These are phyloP conservation scores for Marisa cornuarietis DNA, from an alignment of 1,140 invertebrate genomes.

Conservation along the genomic window DNA sequence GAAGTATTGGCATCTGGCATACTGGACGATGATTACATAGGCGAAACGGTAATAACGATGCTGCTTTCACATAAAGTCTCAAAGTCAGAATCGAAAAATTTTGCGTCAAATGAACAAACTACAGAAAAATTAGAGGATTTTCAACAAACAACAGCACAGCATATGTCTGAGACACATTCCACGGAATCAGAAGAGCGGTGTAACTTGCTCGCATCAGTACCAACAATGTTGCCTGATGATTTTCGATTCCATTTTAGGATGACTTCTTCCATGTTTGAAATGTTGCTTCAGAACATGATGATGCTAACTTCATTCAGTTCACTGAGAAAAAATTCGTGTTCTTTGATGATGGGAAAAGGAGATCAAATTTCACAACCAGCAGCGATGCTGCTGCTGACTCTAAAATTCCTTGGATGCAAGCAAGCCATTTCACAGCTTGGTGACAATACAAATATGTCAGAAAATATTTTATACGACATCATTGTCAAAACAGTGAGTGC, in stretches of 20 bases:
- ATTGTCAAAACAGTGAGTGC: slow-evolving; percentile 7
- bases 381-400: slow-evolving; percentile 13
- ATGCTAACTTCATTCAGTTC: slow-evolving; percentile 3
- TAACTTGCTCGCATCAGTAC: too few relatives aligned
- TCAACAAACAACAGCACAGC: too few relatives aligned
- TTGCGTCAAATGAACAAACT: too few relatives aligned
- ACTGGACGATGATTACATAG: slow-evolving; percentile 19
- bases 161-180: too few relatives aligned
- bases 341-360: not conserved
- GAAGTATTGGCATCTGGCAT: slow-evolving; percentile 26
- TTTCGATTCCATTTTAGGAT: slow-evolving; percentile 25
- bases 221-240: not conserved
- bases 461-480: not conserved
- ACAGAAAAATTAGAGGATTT: too few relatives aligned
- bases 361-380: not conserved
- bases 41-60: slow-evolving; percentile 6
- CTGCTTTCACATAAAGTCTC: too few relatives aligned
- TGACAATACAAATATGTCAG: slow-evolving; percentile 3
- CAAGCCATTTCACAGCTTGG: slow-evolving; percentile 10
- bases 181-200: too few relatives aligned
- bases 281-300: slow-evolving; percentile 11
- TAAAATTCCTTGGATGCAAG: slow-evolving; percentile 23
- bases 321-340: not conserved
- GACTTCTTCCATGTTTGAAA: slow-evolving; percentile 18
- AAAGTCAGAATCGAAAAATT: too few relatives aligned